Percentiles rank a stretch among this genome's conserved stretches.
Evolutionary conservation across 2,888 invertebrate species (phyloP).

Genomic region (Drosophila demipolita): DNA sequence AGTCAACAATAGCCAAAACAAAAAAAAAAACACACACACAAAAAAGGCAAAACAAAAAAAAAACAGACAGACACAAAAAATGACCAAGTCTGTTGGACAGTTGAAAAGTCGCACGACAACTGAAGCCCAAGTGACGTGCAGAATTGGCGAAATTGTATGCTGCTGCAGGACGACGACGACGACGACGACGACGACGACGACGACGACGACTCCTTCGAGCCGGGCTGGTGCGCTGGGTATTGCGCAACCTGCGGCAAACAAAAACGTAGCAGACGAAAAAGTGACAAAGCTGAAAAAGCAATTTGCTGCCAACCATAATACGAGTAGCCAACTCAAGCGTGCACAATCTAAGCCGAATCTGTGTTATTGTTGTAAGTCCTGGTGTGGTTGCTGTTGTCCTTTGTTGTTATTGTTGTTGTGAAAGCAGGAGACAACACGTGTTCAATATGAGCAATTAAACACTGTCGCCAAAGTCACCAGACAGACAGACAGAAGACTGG

Average conservation of each 20-base stretch:
- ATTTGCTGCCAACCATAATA: conserved; percentile 73
- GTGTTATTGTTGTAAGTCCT: conserved; percentile 15
- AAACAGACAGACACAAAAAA: conserved; percentile 5
- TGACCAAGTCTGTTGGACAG: conserved; percentile 30
- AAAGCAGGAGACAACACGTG: conserved; percentile 68
- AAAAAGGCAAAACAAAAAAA: conserved; percentile 10
- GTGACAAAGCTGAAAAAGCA: conserved; percentile 81
- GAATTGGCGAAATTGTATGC: conserved; percentile 65
- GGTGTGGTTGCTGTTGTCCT: neutral
- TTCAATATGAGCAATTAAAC: conserved; percentile 81
- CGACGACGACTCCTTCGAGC: conserved; percentile 19
- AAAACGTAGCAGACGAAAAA: conserved; percentile 66
- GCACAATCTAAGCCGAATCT: conserved; percentile 42
- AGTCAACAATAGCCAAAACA: conserved; percentile 67
- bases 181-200: conserved; percentile 4
- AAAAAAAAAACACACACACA: conserved; percentile 16
- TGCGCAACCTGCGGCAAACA: conserved; percentile 54
- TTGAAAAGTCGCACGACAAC: conserved; percentile 44
- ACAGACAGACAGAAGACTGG: conserved; percentile 42
- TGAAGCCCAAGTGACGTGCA: conserved; percentile 71
- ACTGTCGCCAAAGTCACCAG: conserved; percentile 70
- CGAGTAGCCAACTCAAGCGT: conserved; percentile 54
- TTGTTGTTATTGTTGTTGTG: conserved; percentile 10
- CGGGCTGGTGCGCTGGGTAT: conserved; percentile 29
- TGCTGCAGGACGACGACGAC: conserved; percentile 15